Evolutionary conservation across 2,113 vertebrate species (phyloP).

Genomic region (Callipepla californica): DNA sequence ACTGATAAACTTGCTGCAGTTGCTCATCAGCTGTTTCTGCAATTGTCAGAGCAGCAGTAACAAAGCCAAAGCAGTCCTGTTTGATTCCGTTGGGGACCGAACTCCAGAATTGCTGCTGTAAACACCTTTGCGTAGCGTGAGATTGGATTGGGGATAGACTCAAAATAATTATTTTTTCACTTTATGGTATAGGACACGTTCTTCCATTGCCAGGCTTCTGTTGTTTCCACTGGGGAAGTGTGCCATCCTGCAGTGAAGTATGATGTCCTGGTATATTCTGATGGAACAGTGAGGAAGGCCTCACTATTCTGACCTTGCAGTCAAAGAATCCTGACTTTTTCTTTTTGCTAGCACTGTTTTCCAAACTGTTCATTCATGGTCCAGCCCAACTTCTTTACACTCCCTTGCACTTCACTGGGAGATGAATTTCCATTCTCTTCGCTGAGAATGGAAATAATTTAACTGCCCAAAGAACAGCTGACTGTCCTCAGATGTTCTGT

Average conservation of each 20-base stretch:
- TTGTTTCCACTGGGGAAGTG: not conserved
- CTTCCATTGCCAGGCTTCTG: not conserved
- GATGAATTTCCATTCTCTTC: not conserved
- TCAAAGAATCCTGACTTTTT: not conserved
- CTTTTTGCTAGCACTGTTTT: not conserved
- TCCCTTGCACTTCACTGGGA: not conserved
- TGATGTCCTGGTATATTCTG: not conserved
- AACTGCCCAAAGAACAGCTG: not conserved
- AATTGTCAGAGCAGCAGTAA: not conserved
- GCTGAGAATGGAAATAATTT: slow-evolving; percentile 5
- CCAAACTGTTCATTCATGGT: not conserved
- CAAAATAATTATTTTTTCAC: not conserved
- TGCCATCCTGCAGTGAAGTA: not conserved
- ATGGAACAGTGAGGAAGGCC: not conserved
- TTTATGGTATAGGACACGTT: not conserved
- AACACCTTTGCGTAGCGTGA: not conserved
- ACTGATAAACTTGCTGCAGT: not conserved
- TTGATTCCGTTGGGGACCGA: not conserved
- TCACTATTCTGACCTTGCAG: not conserved
- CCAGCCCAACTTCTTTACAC: not conserved
- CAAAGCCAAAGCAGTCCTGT: not conserved
- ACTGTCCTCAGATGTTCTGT: not conserved
- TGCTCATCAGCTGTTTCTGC: not conserved
- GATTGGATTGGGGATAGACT: not conserved
- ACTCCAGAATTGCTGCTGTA: not conserved